Base-by-base conservation (phyloP, 2,113 vertebrate species). In the Elachura formosa region DNA sequence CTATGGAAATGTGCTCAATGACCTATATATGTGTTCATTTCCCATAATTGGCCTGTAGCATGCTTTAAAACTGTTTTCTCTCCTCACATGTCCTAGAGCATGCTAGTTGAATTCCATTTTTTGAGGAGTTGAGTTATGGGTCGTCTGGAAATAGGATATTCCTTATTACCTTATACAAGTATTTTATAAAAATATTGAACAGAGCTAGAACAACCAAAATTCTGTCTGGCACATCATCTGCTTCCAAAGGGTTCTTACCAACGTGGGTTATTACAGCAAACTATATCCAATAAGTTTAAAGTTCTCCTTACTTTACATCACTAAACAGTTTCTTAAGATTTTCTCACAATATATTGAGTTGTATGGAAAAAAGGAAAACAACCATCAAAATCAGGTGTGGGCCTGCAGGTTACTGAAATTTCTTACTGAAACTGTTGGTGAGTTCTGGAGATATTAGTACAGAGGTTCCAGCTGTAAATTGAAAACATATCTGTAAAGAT, bases 401-500 rank as follows among this genome's bases (percentile, higher is more conserved):
- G 26, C 69, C 18, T 4, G 3, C 72, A 15, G 6, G 26, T 81
- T 54, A 41, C 10, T 40, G 40, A 67, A 76, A 29, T 74, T 85
- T 33, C 11, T 56, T 77, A 38, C 46, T 59, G 38, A 78, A 43
- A 12, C 1, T 81, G 21, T 23, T 38, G 45, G 34, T 69, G 33
- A 67, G 36, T 29, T 75, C 41, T 84, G 69, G 43, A 28, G 14
- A 11, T 43, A 36, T 8, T 33, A 91, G 43, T 55, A 77, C 16
- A 93, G 28, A 31, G 40, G 19, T 36, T 89, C 9, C 25, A 64
- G 54, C 26, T 94, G 40, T 91, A 89, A 77, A 58, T 38, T 83
- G 33, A 87, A 75, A 96, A 76, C 12, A 17, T 59, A 55, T 92
- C 75, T 6, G 7, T 63, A 75, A 85, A 90, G 19, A 76, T 21